Conservation (phyloP, 2,113 vertebrate genomes). For the Halcyon malimbica region DNA sequence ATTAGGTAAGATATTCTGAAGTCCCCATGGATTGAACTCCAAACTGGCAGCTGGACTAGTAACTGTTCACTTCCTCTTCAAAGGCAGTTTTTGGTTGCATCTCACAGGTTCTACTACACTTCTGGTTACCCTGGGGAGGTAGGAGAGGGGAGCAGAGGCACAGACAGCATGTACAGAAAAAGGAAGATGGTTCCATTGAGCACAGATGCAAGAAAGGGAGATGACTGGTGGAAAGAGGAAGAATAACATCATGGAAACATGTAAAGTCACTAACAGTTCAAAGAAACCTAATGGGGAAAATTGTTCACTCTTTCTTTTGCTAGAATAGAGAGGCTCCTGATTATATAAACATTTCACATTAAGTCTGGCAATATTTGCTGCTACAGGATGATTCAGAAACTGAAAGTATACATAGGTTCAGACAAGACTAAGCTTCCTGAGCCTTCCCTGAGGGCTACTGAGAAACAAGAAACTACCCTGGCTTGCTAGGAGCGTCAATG, state of each 20-base stretch:
- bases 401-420: not conserved
- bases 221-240: not conserved
- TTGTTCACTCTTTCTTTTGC: not conserved
- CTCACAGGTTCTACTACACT: not conserved
- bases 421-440: not conserved
- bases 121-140: not conserved
- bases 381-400: not conserved
- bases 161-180: not conserved
- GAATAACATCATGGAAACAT: not conserved
- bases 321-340: not conserved
- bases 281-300: not conserved
- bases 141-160: not conserved
- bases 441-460: not conserved
- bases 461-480: not conserved
- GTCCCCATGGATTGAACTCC: not conserved
- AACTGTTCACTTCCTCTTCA: not conserved
- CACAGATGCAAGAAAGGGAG: not conserved
- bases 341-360: fast-evolving
- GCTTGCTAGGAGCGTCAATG: not conserved
- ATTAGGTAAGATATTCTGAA: not conserved
- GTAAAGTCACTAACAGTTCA: not conserved
- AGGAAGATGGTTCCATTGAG: not conserved
- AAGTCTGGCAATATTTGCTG: not conserved
- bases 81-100: not conserved
- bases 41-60: not conserved